phyloP scores from a whole-genome alignment of 2,888 invertebrate genomes.

The Spodoptera littoralis region DNA sequence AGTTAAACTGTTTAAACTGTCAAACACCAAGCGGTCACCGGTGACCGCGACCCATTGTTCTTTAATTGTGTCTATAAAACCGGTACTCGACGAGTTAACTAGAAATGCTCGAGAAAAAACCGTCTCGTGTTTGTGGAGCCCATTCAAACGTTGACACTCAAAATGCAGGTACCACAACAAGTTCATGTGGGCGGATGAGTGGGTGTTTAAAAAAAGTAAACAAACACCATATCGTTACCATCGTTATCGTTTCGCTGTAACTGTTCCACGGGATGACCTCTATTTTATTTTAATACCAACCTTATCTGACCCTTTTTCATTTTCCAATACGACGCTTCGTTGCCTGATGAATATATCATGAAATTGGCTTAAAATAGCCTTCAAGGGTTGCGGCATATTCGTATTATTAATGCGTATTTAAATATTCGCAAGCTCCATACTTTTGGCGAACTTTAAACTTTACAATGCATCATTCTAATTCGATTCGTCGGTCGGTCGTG shows the following conservation, averaged over 20 bases:
- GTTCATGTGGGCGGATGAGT: constrained; percentile 73
- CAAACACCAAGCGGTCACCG: too few species aligned
- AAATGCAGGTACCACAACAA: constrained; percentile 69
- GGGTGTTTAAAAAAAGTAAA: constrained; percentile 75
- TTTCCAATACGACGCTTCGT: constrained; percentile 77
- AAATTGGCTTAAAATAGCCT: constrained; percentile 63
- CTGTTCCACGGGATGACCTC: constrained; percentile 48
- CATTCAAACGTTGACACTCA: constrained; percentile 73
- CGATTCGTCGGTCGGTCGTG: constrained; percentile 64
- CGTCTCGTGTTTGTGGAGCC: constrained; percentile 51
- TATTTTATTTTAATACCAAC: constrained; percentile 62
- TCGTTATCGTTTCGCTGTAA: constrained; percentile 47
- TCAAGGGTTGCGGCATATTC: constrained; percentile 60
- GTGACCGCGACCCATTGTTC: too few species aligned
- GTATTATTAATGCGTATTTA: constrained; percentile 59
- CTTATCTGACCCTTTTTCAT: constrained; percentile 70
- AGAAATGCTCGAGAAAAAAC: constrained; percentile 41
- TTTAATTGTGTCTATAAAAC: too few species aligned
- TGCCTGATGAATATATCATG: constrained; percentile 58
- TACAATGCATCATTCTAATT: constrained; percentile 81
- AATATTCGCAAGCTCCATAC: constrained; percentile 69
- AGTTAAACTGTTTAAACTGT: constrained; percentile 20
- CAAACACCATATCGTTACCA: constrained; percentile 59
- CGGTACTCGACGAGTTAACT: too few species aligned
- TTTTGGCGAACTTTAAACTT: constrained; percentile 77